Evolutionary conservation across 1,140 invertebrate species (phyloP), one percentile per base, ranked within the genome.

Genomic region (Danaus melanippus): DNA sequence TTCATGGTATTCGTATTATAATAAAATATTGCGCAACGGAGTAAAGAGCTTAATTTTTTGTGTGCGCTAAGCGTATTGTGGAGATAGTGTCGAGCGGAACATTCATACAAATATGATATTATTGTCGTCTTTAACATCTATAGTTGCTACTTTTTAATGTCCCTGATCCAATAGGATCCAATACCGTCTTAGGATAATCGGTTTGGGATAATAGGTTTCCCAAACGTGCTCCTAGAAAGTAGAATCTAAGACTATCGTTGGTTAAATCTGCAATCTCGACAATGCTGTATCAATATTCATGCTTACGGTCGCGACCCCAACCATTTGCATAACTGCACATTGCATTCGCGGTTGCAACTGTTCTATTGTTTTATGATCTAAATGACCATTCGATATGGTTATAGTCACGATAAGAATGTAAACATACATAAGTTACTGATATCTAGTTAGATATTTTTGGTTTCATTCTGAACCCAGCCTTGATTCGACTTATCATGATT

Each of bases 281-380:
- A 81, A 80, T 76, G 79, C 77, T 75, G 72, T 85, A 85, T 85
- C 82, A 85, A 83, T 85, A 85, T 85, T 82, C 82, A 85, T 85
- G 77, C 74, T 72, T 65, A 65, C 71, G 82, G 82, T 82, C 82
- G 79, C 79, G 82, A 85, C 79, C 79, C 62, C 68, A 63, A 69
- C 69, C 76, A 83, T 85, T 85, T 85, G 79, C 82, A 85, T 85
- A 80, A 75, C 79, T 77, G 78, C 72, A 74, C 74, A 77, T 71
- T 80, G 78, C 77, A 79, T 82, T 84, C 73, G 67, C 68, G 65
- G 69, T 61, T 77, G 78, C 76, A 79, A 81, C 79, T 79, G 76
- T 76, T 82, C 78, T 80, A 82, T 82, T 84, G 79, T 82, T 85
- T 85, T 85, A 85, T 83, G 79, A 83, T 83, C 82, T 82, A 85